phyloP scores from a whole-genome alignment of 23 tunicate species.

The Ascidia mentula region DNA sequence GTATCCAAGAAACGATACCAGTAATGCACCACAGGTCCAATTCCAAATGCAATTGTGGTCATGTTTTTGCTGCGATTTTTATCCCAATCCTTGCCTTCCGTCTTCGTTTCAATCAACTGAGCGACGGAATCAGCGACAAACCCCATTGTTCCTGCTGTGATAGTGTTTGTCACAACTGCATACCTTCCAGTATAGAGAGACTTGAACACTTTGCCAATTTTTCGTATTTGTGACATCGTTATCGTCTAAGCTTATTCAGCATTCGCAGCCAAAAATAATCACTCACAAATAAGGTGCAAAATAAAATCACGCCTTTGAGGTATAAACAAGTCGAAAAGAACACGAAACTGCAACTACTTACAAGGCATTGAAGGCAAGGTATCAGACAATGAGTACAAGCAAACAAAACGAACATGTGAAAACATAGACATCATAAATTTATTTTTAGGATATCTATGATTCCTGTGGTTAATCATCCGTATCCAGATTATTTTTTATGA shows the following conservation, averaged over 20 bases:
- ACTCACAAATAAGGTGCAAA: too few relatives aligned
- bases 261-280: too few relatives aligned
- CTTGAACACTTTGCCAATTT: slow-evolving; percentile 3
- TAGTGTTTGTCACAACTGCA: slow-evolving; percentile 68
- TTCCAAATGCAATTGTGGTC: slow-evolving; percentile 37
- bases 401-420: background rate
- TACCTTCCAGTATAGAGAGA: slow-evolving; percentile 55
- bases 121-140: slow-evolving; percentile 42
- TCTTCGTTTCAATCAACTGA: slow-evolving; percentile 34
- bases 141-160: slow-evolving; percentile 66
- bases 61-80: slow-evolving; percentile 36
- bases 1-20: slow-evolving; percentile 80
- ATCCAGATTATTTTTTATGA: background rate
- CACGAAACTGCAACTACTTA: too few relatives aligned
- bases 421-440: background rate
- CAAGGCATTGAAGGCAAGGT: background rate
- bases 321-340: too few relatives aligned
- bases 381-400: too few relatives aligned
- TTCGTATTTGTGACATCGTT: background rate
- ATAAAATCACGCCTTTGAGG: too few relatives aligned
- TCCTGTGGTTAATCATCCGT: background rate
- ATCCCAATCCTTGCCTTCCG: slow-evolving; percentile 38
- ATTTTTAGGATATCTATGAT: background rate
- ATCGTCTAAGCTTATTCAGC: too few relatives aligned
- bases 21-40: slow-evolving; percentile 75